phyloP scores from a whole-genome alignment of 2,888 invertebrate genomes.

The Achlya flavicornis region DNA sequence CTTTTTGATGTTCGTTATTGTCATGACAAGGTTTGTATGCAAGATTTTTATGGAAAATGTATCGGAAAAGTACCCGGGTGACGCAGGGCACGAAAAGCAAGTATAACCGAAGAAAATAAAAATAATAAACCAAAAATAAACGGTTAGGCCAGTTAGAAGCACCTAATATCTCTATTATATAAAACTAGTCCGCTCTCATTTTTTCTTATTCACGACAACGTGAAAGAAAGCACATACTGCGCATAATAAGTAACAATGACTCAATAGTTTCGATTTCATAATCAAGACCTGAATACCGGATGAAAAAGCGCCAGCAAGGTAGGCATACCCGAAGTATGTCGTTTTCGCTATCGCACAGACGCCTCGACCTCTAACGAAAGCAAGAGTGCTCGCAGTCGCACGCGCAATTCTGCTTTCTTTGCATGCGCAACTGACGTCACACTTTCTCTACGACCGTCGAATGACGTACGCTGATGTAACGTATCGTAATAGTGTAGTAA shows the following conservation, averaged over 20 bases:
- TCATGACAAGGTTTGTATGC: no score
- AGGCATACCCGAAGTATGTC: conserved; percentile 70
- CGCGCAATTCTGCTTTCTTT: conserved; percentile 79
- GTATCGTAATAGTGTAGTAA: conserved; percentile 60
- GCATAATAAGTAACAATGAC: conserved; percentile 59
- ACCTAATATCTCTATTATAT: conserved; percentile 14
- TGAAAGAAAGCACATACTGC: conserved; percentile 44
- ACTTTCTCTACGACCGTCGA: conserved; percentile 75
- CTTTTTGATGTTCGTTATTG: no score
- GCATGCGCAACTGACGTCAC: conserved; percentile 75
- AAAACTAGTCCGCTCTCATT: conserved; percentile 15
- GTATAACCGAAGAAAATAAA: not conserved
- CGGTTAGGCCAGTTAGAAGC: no score
- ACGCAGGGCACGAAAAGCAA: no score
- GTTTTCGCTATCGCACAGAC: conserved; percentile 81
- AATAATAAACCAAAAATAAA: not conserved
- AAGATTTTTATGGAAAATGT: no score
- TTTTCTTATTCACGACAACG: conserved; percentile 25
- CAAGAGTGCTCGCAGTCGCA: conserved; percentile 73
- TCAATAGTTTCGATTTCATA: conserved; percentile 76
- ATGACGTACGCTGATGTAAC: conserved; percentile 75
- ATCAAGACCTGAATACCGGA: conserved; percentile 76
- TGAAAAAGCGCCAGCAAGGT: conserved; percentile 70
- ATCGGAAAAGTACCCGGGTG: no score
- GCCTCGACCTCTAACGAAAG: conserved; percentile 75